A percentile compares a stretch with the other conserved stretches of the same genome.
Evolutionary conservation across 2,797 vertebrate species (phyloP).

Genomic region (Champsocephalus esox): DNA sequence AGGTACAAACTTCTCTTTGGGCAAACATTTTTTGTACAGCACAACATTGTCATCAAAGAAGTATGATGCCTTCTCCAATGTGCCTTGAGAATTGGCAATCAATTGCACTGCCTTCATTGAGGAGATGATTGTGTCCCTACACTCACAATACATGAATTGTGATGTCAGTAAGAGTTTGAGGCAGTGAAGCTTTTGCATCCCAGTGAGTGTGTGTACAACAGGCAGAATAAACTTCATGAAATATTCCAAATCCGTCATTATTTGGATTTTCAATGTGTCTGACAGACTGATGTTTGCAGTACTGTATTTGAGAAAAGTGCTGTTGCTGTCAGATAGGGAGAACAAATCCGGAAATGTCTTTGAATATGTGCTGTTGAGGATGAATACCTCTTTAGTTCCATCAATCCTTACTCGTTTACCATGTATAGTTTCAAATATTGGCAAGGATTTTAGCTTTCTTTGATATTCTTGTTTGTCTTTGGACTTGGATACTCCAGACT

Average conservation of each 20-base stretch:
- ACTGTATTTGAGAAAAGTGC: constrained; percentile 69
- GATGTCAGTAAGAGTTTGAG: constrained; percentile 72
- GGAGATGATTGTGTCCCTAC: constrained; percentile 47
- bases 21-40: constrained; percentile 75
- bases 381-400: constrained; percentile 46
- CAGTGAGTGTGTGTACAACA: constrained; percentile 52
- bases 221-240: constrained; percentile 81
- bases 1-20: constrained; percentile 80
- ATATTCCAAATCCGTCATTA: constrained; percentile 71
- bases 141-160: accelerated
- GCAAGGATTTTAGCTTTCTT: constrained; percentile 77
- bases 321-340: constrained; percentile 21
- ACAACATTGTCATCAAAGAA: constrained; percentile 72
- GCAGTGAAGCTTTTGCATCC: constrained; percentile 62
- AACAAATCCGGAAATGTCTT: constrained; percentile 65
- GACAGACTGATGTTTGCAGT: constrained; percentile 14
- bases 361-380: constrained; percentile 52
- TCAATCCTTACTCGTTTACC: constrained; percentile 69
- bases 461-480: constrained; percentile 41
- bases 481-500: constrained; percentile 58
- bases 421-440: constrained; percentile 80
- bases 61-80: constrained; percentile 72
- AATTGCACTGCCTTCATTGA: constrained; percentile 63
- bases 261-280: constrained; percentile 39
- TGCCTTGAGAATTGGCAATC: constrained; percentile 70